phyloP scores from a whole-genome alignment of 2,797 vertebrate species.

The Eutrigla gurnardus region DNA sequence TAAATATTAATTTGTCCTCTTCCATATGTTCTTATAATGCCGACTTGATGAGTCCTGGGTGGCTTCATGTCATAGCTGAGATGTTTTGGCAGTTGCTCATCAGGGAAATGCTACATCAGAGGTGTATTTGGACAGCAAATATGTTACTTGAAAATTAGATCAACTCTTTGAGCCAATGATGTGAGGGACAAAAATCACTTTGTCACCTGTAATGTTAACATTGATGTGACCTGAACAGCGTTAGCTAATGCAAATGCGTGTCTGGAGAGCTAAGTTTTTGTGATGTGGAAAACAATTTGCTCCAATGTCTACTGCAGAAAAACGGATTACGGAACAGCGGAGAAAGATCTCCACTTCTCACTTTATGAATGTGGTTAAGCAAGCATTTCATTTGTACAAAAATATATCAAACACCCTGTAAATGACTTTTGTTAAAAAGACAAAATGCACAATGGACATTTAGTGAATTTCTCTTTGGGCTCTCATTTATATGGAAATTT shows the following conservation, averaged over 20 bases:
- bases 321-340: slow-evolving; percentile 53
- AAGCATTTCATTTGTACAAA: slow-evolving; percentile 64
- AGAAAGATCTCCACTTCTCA: slow-evolving; percentile 33
- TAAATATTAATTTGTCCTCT: slow-evolving; percentile 20
- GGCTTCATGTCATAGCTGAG: slow-evolving; percentile 15
- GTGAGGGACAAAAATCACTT: slow-evolving; percentile 57
- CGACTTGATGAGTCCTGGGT: slow-evolving; percentile 2
- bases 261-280: slow-evolving; percentile 4
- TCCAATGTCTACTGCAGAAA: slow-evolving; percentile 25
- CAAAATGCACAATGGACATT: slow-evolving; percentile 71
- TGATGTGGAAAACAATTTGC: slow-evolving; percentile 29
- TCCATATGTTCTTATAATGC: neutral
- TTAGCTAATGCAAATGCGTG: slow-evolving; percentile 58
- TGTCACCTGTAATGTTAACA: slow-evolving; percentile 53
- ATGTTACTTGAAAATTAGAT: slow-evolving; percentile 16
- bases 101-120: slow-evolving; percentile 23
- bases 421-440: slow-evolving; percentile 69
- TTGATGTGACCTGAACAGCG: slow-evolving; percentile 44
- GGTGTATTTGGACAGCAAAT: slow-evolving; percentile 34
- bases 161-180: slow-evolving; percentile 58
- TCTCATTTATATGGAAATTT: slow-evolving; percentile 82
- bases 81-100: slow-evolving; percentile 13
- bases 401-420: slow-evolving; percentile 75
- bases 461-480: slow-evolving; percentile 69
- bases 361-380: slow-evolving; percentile 57